Conservation (phyloP, 2,113 vertebrate genomes). For the Seriola rivoliana region DNA sequence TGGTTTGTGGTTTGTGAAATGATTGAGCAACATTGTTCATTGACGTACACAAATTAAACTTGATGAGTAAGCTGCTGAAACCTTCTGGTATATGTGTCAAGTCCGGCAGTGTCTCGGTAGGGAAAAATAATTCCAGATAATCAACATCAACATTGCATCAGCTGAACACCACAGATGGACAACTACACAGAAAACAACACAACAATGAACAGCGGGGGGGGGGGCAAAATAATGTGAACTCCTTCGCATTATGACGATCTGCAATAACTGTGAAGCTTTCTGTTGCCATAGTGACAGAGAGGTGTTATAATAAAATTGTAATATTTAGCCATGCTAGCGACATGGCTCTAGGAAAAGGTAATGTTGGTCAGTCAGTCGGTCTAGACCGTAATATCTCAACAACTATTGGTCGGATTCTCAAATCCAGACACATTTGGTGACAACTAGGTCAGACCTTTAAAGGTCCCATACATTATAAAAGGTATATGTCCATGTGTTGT, state of each 20-base stretch:
- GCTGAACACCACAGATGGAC: not conserved
- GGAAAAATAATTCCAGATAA: slow-evolving; percentile 24
- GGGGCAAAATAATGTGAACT: not conserved
- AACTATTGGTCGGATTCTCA: not conserved
- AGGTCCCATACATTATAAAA: too few relatives aligned
- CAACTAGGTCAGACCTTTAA: too few relatives aligned
- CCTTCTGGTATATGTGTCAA: slow-evolving; percentile 44
- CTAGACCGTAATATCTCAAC: not conserved
- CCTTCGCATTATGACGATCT: not conserved
- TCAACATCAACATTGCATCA: slow-evolving; percentile 14
- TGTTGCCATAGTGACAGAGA: not conserved
- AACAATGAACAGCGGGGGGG: not conserved
- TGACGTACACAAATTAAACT: slow-evolving; percentile 76
- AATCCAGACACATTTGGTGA: too few relatives aligned
- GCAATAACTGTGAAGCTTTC: not conserved
- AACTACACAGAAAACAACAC: not conserved
- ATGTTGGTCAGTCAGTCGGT: not conserved
- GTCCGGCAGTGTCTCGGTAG: not conserved
- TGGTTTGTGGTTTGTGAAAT: slow-evolving; percentile 74
- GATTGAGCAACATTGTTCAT: slow-evolving; percentile 76
- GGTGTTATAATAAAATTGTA: not conserved
- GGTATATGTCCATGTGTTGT: too few relatives aligned
- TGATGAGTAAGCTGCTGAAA: slow-evolving; percentile 78
- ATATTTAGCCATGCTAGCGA: not conserved
- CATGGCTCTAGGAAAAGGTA: not conserved